Evolutionary conservation across 2,797 vertebrate genomes (phyloP), one percentile per base, ranked within the genome.

Genomic region (Micrastur ruficollis): DNA sequence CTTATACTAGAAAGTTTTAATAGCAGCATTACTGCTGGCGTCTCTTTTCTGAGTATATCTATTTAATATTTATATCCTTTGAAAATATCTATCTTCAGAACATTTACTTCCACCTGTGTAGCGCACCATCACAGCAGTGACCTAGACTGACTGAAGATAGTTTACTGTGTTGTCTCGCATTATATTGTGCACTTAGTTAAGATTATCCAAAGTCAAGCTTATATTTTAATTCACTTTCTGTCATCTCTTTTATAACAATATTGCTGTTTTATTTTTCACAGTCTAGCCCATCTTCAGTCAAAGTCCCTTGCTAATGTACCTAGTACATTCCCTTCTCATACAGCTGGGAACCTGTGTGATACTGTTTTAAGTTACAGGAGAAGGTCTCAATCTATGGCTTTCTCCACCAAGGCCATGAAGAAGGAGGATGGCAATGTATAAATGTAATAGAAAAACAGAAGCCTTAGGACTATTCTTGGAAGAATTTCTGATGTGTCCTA

Each of bases 51-150:
- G 27, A 71, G 7, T 44, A 14, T 44, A 49, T 53, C 8, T 67
- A 40, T 80, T 81, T 75, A 52, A 58, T 68, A 74, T 40, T 52
- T 80, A 46, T 59, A 50, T 56, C 66, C 2, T 49, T 56, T 83
- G 42, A 86, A 94, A 75, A 84, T 44, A 59, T 6, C 23, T 81
- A 1, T 65, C 16, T 65, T 42, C 21, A 63, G 58, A 78, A 21
- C 0, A 0, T 71, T 68, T 65, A 3, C 32, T 87, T 73, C n/a
- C 17, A 59, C 11, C 21, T 29, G 25, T 49, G 26, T 38, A 80
- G 22, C 38, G 23, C 29, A 82, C 14, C 38, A 32, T 44, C 13
- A 16, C 2, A 55, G 34, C 26, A 25, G 44, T 42, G 6, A 7
- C 56, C 46, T 46, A n/a, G 20, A 14, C 36, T 80, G 22, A 16